These are phyloP conservation scores for Athripsodes cinereus DNA, from an alignment of 2,888 invertebrate genomes.

Conservation along the genomic window DNA sequence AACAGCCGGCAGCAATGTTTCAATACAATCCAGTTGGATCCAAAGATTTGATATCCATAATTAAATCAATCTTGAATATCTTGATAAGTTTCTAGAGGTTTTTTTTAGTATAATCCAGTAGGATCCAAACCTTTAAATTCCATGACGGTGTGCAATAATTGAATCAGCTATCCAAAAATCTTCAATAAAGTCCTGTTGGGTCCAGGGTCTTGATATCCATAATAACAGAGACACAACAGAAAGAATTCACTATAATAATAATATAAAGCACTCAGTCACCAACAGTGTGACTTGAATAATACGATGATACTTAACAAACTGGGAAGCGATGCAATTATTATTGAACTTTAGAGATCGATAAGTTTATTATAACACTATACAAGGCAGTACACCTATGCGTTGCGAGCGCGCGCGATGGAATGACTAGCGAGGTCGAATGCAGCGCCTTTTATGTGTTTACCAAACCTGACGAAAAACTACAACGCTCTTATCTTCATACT, in stretches of 20 bases:
- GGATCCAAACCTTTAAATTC: conserved; percentile 15
- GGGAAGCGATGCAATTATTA: conserved; percentile 2
- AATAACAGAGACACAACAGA: not conserved
- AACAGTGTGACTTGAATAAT: not conserved
- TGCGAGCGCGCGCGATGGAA: conserved; percentile 15
- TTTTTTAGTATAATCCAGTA: conserved; percentile 16
- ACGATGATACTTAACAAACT: not conserved
- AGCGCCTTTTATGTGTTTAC: conserved; percentile 16
- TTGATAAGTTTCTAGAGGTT: not conserved
- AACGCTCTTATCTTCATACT: conserved; percentile 10
- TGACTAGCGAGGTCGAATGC: not conserved
- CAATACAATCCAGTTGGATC: conserved; percentile 19
- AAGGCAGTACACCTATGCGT: conserved; percentile 4
- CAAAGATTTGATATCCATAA: conserved; percentile 15
- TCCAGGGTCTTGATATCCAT: conserved; percentile 19
- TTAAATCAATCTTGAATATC: not conserved
- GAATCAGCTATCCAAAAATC: not conserved
- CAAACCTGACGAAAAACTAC: conserved; percentile 5
- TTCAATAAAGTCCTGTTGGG: conserved; percentile 19
- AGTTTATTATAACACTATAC: not conserved
- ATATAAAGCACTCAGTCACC: not conserved
- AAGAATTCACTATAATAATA: not conserved
- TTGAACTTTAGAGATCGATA: conserved; percentile 8
- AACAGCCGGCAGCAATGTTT: not conserved
- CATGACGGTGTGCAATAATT: conserved; percentile 4